Base-by-base conservation (phyloP, 2,797 vertebrate genomes). In the Parauchenoglanis ngamensis region DNA sequence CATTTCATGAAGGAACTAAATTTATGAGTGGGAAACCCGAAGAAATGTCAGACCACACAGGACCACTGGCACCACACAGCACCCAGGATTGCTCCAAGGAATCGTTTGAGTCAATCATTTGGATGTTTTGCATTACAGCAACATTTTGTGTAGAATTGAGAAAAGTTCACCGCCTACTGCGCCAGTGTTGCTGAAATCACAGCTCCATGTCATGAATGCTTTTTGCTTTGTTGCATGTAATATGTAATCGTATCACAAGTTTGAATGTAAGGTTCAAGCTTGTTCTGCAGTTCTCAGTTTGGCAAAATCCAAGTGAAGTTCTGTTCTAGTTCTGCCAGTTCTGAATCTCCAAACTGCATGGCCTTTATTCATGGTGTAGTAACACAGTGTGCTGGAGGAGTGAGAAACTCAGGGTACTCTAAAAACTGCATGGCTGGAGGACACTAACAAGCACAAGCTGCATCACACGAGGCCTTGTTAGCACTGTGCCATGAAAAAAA, bases 391-490 rank as follows among this genome's bases (percentile, higher is more conserved):
- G 31, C 19, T 59, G 31, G 56, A 79, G 21, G 56, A 44, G 80
- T 67, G 15, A 67, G 40, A 83, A 83, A 13, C 44, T 65, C 56
- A 15, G 21, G 11, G 19, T 59, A 21, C 21, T 80, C 56, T 80
- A 61, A 80, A 63, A 65, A 49, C 59, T 19, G 44, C 59, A 21
- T 49, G 79, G 40, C 57, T 82, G 61, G 44, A 67, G 61, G 59
- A 67, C 61, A 31, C 15, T 49, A 67, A 67, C 44, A 67, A 52
- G 80, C 80, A 83, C 25, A 23, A 59, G 23, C 23, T 65, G 59
- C 46, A 81, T 7, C 59, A 81, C 61, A 52, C 12, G 61, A 83
- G n/a, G n/a, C 80, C 80, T 83, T 49, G n/a, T 82, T 67, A 83
- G 17, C 17, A 67, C 61, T 13, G n/a, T 31, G 7, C 13, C 40